Evolutionary conservation across 2,888 invertebrate species (phyloP).

Genomic region (Ophonus ardosiacus): DNA sequence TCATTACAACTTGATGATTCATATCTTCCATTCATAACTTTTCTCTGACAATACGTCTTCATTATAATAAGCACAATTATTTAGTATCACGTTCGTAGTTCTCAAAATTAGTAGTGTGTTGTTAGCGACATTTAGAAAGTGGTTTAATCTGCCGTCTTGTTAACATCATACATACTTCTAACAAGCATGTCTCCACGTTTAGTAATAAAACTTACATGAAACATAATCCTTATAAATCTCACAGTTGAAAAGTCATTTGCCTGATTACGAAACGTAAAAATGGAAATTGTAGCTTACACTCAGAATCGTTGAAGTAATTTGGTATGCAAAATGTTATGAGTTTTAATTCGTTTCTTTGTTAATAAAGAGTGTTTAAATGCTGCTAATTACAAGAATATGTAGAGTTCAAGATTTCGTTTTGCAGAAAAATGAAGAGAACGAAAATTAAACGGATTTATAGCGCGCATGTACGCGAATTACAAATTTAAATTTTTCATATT

Average conservation of each 20-base stretch:
- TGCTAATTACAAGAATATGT: neutral
- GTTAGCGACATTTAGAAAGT: conserved; percentile 51
- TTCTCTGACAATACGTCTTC: no score
- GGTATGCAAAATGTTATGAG: neutral
- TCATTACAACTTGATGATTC: no score
- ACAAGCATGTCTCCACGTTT: neutral
- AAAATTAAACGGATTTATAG: neutral
- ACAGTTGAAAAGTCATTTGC: neutral
- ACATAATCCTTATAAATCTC: neutral
- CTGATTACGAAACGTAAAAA: neutral
- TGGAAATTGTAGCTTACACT: neutral
- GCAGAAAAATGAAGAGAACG: neutral
- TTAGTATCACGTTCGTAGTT: neutral
- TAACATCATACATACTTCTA: neutral
- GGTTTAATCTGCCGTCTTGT: conserved; percentile 39
- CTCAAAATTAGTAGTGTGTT: conserved; percentile 28
- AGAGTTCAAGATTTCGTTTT: neutral
- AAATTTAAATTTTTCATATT: neutral
- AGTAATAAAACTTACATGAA: neutral
- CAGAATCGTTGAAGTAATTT: neutral
- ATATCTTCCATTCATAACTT: no score
- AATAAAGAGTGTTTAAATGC: neutral
- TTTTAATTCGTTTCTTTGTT: neutral
- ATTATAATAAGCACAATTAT: neutral
- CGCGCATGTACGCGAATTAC: neutral